Conservation (phyloP, 2,797 vertebrate genomes). For the Arnoldichthys spilopterus region DNA sequence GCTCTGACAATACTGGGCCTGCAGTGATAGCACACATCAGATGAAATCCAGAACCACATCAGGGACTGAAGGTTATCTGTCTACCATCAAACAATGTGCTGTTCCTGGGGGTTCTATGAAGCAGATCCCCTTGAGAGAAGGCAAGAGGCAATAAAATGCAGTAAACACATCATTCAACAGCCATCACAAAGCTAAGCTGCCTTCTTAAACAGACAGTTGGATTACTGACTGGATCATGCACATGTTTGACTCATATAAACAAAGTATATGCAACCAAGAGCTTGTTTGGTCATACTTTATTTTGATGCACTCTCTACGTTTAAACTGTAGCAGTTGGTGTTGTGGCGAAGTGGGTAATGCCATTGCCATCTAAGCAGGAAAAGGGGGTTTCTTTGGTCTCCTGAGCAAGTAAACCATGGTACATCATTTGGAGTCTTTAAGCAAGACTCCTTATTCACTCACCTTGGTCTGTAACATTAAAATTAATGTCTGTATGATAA, state of each 20-base stretch:
- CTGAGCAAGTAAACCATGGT: no score
- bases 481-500: no score
- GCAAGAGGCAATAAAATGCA: slow-evolving; percentile 20
- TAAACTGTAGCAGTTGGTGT: no score
- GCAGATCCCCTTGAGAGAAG: slow-evolving; percentile 11
- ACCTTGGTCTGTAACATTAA: no score
- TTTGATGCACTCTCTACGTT: no score
- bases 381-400: no score
- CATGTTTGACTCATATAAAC: not conserved
- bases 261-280: not conserved
- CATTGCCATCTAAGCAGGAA: no score
- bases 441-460: no score
- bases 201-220: not conserved
- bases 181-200: not conserved
- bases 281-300: no score
- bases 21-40: slow-evolving; percentile 3
- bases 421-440: no score
- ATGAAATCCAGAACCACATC: slow-evolving; percentile 7
- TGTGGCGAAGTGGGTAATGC: no score
- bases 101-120: slow-evolving; percentile 6
- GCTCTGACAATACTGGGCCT: not conserved
- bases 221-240: not conserved
- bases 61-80: slow-evolving; percentile 25
- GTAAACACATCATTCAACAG: not conserved
- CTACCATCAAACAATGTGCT: slow-evolving; percentile 19